Conservation (phyloP, 2,797 vertebrate genomes). For the Peromyscus melanophrys region DNA sequence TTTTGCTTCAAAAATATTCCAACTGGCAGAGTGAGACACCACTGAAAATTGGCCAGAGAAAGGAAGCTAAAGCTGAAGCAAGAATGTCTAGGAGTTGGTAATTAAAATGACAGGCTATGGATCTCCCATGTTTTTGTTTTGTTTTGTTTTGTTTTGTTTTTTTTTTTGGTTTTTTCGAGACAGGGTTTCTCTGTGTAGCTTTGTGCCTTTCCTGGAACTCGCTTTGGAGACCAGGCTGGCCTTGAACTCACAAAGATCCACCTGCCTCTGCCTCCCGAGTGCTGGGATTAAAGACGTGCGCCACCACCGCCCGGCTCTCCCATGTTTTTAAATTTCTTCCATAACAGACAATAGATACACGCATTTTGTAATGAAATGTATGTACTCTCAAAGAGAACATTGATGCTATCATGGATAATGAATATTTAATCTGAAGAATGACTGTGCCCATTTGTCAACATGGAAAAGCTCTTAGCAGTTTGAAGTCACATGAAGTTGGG, state of each 20-base stretch:
- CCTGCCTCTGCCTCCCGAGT: too few species aligned
- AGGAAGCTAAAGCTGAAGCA: not conserved
- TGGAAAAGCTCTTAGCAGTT: constrained; percentile 25
- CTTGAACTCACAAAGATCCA: too few species aligned
- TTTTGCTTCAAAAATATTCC: constrained; percentile 15
- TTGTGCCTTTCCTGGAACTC: too few species aligned
- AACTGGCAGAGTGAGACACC: not conserved
- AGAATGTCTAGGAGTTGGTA: not conserved
- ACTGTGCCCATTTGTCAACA: not conserved
- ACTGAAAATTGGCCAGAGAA: not conserved
- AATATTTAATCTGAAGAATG: not conserved
- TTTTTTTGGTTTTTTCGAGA: too few species aligned
- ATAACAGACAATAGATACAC: not conserved
- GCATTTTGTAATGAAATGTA: constrained; percentile 24
- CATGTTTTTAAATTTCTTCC: constrained; percentile 15
- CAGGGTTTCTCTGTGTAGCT: too few species aligned
- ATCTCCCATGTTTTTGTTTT: not conserved
- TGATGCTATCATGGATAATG: not conserved
- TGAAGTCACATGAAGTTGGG: not conserved
- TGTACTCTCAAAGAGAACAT: not conserved
- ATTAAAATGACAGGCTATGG: not conserved
- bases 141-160: too few species aligned
- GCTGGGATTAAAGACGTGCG: too few species aligned
- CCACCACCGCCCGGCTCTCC: too few species aligned
- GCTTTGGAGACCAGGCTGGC: too few species aligned